phyloP scores from a whole-genome alignment of 2,888 invertebrate genomes.

The Anoncus sp. region DNA sequence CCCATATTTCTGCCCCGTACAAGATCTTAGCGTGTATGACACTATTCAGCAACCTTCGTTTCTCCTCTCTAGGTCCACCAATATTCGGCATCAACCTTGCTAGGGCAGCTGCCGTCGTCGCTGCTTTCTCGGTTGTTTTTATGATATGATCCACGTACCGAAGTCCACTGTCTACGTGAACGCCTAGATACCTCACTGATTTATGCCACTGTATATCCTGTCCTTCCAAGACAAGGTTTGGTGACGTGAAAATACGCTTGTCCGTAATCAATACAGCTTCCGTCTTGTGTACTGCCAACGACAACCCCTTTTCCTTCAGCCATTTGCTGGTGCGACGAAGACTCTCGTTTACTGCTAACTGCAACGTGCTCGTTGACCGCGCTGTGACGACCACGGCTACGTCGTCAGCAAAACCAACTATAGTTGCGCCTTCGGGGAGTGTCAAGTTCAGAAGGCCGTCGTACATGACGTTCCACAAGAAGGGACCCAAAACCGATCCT shows the following conservation, averaged over 20 bases:
- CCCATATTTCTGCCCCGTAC: constrained; percentile 59
- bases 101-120: constrained; percentile 35
- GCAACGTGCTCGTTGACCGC: neutral
- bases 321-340: constrained; percentile 14
- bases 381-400: constrained; percentile 10
- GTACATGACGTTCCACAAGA: constrained; percentile 22
- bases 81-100: constrained; percentile 61
- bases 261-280: neutral
- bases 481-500: constrained; percentile 24
- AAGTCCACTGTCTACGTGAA: constrained; percentile 13
- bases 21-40: constrained; percentile 53
- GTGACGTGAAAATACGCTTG: constrained; percentile 6
- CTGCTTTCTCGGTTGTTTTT: constrained; percentile 19
- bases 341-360: constrained; percentile 11
- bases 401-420: neutral
- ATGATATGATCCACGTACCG: constrained; percentile 10
- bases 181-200: constrained; percentile 33
- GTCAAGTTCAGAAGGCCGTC: constrained; percentile 29
- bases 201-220: neutral
- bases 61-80: constrained; percentile 40
- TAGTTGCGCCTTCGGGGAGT: too few relatives aligned
- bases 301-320: neutral
- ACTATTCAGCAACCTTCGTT: constrained; percentile 49
- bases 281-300: neutral
- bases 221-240: constrained; percentile 15